Evolutionary conservation across 2,113 vertebrate species (phyloP), one percentile per base, ranked within the genome.

Genomic region (Rhegmatorhina hoffmannsi): DNA sequence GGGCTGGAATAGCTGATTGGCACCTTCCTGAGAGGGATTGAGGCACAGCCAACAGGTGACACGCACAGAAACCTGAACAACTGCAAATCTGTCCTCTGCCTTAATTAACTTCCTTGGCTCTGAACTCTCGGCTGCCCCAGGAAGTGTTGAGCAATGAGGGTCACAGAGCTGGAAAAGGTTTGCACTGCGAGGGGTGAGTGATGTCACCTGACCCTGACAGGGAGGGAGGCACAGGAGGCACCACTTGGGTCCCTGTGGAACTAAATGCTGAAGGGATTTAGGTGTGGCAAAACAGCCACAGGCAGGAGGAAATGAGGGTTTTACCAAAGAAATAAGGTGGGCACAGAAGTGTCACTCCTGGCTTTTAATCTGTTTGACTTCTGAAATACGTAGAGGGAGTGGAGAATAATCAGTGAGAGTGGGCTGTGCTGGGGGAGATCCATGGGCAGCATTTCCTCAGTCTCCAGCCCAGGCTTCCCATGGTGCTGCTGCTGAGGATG

Each of bases 141-240:
- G 50, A 33, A 28, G 9, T 11, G 26, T 77, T 93, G 50, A 94
- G 67, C 66, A 92, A 20, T 10, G 56, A 92, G 73, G 64, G 76
- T 94, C 58, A 36, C 73, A 87, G 85, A 63, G 38, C 33, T 77
- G 43, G 77, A 52, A 44, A 40, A 21, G 13, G 33, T 84, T 94
- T 10, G 24, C 60, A 38, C 53, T 89, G 2, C 67, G 69, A 95
- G 89, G 63, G 18, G 5, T 44, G 79, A 69, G 63, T 52, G 29
- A 1, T 19, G 28, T 36, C 78, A 72, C 46, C 40, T 83, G 89
- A 66, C 66, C 46, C 85, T 66, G 87, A 17, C 87, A 92, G 86
- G 67, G 72, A 92, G 74, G 72, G 81, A 84, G 68, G 92, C 92
- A 91, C 80, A 96, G 77, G 55, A 69, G 82, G 79, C 68, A 72